phyloP scores from a whole-genome alignment of 2,888 invertebrate genomes.

The Nebria salina region DNA sequence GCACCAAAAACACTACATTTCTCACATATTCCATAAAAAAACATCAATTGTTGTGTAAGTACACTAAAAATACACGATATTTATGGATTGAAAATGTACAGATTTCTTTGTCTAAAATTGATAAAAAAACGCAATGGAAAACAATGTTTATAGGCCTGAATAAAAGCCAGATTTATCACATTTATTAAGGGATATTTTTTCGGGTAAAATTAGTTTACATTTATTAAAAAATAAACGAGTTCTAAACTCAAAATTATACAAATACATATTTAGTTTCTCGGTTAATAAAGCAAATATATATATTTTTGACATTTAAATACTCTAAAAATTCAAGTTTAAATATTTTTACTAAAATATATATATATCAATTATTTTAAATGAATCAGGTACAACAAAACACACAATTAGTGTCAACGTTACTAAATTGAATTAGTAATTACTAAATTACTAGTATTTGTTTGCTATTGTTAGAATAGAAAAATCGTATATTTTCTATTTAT shows the following conservation, averaged over 20 bases:
- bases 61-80: not conserved
- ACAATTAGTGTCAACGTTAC: constrained; percentile 17
- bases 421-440: constrained; percentile 28
- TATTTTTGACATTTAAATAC: no score
- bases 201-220: not conserved
- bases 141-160: not conserved
- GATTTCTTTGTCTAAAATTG: not conserved
- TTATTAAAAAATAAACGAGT: not conserved
- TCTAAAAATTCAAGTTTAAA: no score
- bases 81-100: not conserved
- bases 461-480: constrained; percentile 42
- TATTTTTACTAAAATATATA: no score
- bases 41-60: not conserved
- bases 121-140: not conserved
- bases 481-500: constrained; percentile 11
- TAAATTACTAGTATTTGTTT: constrained; percentile 26
- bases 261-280: no score
- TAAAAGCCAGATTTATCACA: not conserved
- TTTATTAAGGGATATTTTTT: not conserved
- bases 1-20: not conserved
- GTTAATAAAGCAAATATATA: no score
- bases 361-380: constrained; percentile 7
- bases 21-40: constrained; percentile 5
- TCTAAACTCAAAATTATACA: not conserved
- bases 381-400: constrained; percentile 18